Evolutionary conservation across 1,140 invertebrate genomes (phyloP).

Genomic region (Lepidurus apus): DNA sequence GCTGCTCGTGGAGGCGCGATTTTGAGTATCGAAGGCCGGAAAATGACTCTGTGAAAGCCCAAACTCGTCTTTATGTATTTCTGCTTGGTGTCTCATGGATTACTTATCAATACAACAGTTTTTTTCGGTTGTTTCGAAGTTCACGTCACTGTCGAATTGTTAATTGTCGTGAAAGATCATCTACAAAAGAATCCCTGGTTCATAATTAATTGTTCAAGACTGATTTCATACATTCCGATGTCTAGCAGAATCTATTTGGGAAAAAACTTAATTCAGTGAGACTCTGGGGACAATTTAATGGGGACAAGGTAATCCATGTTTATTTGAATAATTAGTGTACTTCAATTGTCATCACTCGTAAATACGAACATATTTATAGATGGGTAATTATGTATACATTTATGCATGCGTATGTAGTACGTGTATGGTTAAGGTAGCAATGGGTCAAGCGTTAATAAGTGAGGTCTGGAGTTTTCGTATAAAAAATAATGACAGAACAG

Average conservation of each 20-base stretch:
- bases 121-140: not conserved
- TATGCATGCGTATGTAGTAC: slow-evolving; percentile 10
- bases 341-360: not conserved
- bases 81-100: not conserved
- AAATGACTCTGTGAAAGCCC: slow-evolving; percentile 71
- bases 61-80: not conserved
- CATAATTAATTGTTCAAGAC: no score
- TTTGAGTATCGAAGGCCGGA: slow-evolving; percentile 92
- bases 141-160: not conserved
- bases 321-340: not conserved
- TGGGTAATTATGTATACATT: slow-evolving; percentile 4
- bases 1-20: slow-evolving; percentile 73
- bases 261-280: not conserved
- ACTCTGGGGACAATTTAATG: not conserved
- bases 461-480: not conserved
- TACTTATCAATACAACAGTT: not conserved
- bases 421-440: not conserved
- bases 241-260: no score
- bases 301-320: not conserved
- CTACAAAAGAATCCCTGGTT: no score
- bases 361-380: not conserved
- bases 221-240: no score
- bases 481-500: not conserved
- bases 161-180: no score
- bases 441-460: not conserved